Conservation (phyloP, 2,888 invertebrate species). For the Drosophila trichaetosa region DNA sequence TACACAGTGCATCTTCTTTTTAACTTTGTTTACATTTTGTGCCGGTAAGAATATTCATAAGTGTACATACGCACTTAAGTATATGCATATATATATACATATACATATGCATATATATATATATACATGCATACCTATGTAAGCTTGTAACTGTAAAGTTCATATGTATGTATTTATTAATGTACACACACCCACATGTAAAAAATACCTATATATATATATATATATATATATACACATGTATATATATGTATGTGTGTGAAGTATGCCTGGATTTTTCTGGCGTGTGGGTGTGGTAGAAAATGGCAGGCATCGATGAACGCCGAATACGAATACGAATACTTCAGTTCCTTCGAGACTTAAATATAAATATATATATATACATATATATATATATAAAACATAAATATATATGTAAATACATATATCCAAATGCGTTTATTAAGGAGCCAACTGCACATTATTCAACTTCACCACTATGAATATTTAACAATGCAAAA, state of each 20-base stretch:
- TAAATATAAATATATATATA: background rate
- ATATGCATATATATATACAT: background rate
- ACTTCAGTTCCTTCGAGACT: slow-evolving; percentile 38
- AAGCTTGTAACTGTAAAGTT: background rate
- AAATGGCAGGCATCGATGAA: slow-evolving; percentile 33
- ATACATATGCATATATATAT: background rate
- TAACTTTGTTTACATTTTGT: slow-evolving; percentile 46
- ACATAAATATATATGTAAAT: slow-evolving; percentile 1
- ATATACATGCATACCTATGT: slow-evolving; percentile 6
- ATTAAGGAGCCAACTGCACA: background rate
- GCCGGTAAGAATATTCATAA: slow-evolving; percentile 33
- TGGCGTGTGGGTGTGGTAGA: slow-evolving; percentile 49
- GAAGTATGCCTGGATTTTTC: slow-evolving; percentile 5
- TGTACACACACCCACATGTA: background rate
- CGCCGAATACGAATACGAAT: slow-evolving; percentile 40
- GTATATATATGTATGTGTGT: background rate
- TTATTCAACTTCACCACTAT: background rate
- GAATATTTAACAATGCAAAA: background rate
- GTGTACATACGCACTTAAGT: background rate
- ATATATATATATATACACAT: rapidly evolving
- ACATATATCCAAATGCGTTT: background rate
- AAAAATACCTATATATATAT: background rate
- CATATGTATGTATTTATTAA: background rate
- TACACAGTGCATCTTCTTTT: slow-evolving; percentile 1
- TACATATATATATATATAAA: background rate